Evolutionary conservation across 2,113 vertebrate genomes (phyloP).

Genomic region (Mustela lutreola): DNA sequence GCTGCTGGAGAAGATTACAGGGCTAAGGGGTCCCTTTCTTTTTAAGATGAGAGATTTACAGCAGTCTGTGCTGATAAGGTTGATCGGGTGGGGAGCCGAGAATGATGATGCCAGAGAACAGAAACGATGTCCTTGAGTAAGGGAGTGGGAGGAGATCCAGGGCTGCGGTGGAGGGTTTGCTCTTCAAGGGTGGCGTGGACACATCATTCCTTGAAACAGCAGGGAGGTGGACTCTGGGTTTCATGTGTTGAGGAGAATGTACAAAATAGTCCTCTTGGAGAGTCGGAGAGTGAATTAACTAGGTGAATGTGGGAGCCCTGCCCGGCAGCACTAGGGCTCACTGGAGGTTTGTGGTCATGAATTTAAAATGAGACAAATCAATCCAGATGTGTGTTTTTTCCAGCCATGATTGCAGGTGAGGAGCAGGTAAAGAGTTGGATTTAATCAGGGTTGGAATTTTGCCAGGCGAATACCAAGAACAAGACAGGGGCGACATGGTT

Average conservation of each 20-base stretch:
- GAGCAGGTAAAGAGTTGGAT: background rate
- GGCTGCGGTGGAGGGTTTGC: fast-evolving
- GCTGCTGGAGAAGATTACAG: background rate
- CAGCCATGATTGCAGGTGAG: conserved; percentile 22
- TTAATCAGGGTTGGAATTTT: conserved; percentile 56
- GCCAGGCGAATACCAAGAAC: conserved; percentile 44
- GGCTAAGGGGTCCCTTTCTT: background rate
- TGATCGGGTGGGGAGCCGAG: background rate
- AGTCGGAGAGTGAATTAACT: background rate
- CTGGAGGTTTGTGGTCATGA: conserved; percentile 55
- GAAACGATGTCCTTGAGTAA: background rate
- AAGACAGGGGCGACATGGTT: background rate
- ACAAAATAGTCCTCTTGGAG: background rate
- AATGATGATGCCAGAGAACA: background rate
- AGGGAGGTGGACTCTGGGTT: background rate
- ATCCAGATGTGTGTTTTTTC: background rate
- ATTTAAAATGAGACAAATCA: conserved; percentile 67
- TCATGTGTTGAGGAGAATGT: background rate
- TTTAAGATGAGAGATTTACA: background rate
- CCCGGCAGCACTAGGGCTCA: background rate
- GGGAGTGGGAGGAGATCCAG: background rate
- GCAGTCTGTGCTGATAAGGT: background rate
- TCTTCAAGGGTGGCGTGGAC: background rate
- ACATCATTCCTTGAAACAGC: background rate
- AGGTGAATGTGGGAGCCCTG: background rate